Percentiles rank a stretch among this genome's conserved stretches.
phyloP scores from a whole-genome alignment of 2,113 vertebrate genomes.

The Thamnophis sirtalis region DNA sequence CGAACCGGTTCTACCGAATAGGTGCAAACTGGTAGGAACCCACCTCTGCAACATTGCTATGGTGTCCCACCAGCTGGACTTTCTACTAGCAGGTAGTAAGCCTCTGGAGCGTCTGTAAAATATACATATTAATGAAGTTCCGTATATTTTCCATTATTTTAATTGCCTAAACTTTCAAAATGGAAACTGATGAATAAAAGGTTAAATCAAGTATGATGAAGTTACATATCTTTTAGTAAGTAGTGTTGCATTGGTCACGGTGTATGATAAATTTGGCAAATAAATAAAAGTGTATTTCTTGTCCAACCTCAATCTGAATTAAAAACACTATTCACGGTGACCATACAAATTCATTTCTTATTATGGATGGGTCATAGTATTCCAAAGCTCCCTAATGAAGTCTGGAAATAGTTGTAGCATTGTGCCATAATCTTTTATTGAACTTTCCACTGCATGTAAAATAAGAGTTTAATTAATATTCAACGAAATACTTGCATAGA shows the following conservation, averaged over 20 bases:
- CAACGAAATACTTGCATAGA: neutral
- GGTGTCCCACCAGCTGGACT: neutral
- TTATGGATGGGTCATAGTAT: neutral
- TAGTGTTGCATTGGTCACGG: neutral
- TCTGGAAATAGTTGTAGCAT: neutral
- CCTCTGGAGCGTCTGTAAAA: neutral
- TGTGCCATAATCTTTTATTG: neutral
- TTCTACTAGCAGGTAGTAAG: neutral
- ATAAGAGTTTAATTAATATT: neutral
- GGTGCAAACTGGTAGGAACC: no score
- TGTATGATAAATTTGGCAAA: neutral
- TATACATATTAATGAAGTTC: neutral
- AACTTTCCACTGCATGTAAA: neutral
- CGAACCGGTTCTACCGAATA: no score
- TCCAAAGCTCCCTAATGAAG: neutral
- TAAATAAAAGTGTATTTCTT: neutral
- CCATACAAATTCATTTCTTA: neutral
- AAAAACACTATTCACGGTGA: neutral
- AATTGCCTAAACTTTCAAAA: neutral
- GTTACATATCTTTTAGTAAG: neutral
- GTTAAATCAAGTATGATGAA: neutral
- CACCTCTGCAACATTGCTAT: no score
- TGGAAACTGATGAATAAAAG: neutral
- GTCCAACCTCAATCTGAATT: neutral
- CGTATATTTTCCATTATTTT: neutral